phyloP scores from a whole-genome alignment of 2,888 invertebrate species.

The Eupithecia dodoneata region DNA sequence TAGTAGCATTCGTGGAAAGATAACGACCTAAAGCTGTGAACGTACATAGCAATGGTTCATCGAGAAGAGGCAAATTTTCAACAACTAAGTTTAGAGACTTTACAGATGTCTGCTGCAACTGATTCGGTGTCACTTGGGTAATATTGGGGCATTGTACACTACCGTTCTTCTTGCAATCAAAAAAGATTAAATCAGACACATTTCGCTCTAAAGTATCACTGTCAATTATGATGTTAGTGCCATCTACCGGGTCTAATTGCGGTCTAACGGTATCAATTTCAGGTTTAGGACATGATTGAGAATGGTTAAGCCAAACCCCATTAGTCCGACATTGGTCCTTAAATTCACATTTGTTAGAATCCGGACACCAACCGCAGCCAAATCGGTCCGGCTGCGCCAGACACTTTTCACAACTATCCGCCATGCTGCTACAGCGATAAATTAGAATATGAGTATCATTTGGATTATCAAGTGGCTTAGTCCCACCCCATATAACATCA shows the following conservation, averaged over 20 bases:
- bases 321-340: not conserved
- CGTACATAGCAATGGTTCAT: conserved; percentile 92
- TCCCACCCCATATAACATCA: conserved; percentile 97
- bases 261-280: not conserved
- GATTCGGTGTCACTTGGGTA: not conserved
- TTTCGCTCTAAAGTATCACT: not conserved
- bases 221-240: conserved; percentile 89
- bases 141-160: not conserved
- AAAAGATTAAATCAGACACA: conserved; percentile 93
- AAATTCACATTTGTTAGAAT: not conserved
- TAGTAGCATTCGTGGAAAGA: conserved; percentile 94
- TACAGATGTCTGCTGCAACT: no score
- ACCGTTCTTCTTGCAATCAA: conserved; percentile 82
- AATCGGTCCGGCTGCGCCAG: not conserved
- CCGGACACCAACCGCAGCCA: not conserved
- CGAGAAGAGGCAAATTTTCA: no score
- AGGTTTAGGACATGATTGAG: not conserved
- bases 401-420: not conserved
- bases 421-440: conserved; percentile 85
- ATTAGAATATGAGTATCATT: conserved; percentile 97
- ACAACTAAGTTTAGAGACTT: no score
- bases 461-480: conserved; percentile 97
- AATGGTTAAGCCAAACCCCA: not conserved
- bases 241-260: conserved; percentile 94
- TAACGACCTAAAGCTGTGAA: conserved; percentile 96